Evolutionary conservation across 2,113 vertebrate genomes (phyloP).

Genomic region (Stegostoma tigrinum): DNA sequence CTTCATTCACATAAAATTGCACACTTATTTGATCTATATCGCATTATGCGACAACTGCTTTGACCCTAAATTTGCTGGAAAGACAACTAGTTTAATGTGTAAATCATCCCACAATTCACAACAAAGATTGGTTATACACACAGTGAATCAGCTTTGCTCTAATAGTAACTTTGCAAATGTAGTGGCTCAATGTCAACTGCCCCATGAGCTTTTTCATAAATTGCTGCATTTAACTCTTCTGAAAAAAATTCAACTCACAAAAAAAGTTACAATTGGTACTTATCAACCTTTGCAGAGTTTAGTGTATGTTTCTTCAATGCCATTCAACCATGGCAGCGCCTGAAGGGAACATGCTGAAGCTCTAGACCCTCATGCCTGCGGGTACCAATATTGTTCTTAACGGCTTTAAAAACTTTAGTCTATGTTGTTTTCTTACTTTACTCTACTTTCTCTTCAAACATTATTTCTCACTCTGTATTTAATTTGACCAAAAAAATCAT

Average conservation of each 20-base stretch:
- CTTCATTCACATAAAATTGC: neutral
- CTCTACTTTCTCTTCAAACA: neutral
- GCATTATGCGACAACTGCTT: neutral
- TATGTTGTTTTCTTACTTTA: neutral
- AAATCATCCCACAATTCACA: neutral
- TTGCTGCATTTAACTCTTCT: neutral
- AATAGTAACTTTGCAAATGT: neutral
- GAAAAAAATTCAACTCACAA: neutral
- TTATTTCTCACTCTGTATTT: neutral
- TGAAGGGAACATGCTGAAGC: too few relatives aligned
- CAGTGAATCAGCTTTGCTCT: neutral
- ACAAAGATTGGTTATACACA: neutral
- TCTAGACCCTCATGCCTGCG: too few relatives aligned
- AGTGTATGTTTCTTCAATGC: neutral
- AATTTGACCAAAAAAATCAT: neutral
- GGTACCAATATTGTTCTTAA: neutral
- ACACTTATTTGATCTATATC: neutral
- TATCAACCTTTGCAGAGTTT: neutral
- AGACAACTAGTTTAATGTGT: neutral
- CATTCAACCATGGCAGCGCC: neutral
- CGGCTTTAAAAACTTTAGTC: neutral
- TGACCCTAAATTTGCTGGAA: neutral
- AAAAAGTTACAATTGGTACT: neutral
- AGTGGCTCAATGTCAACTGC: neutral
- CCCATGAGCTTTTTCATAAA: neutral